Conservation (phyloP, 2,797 vertebrate genomes). For the Coracias cyanogaster region DNA sequence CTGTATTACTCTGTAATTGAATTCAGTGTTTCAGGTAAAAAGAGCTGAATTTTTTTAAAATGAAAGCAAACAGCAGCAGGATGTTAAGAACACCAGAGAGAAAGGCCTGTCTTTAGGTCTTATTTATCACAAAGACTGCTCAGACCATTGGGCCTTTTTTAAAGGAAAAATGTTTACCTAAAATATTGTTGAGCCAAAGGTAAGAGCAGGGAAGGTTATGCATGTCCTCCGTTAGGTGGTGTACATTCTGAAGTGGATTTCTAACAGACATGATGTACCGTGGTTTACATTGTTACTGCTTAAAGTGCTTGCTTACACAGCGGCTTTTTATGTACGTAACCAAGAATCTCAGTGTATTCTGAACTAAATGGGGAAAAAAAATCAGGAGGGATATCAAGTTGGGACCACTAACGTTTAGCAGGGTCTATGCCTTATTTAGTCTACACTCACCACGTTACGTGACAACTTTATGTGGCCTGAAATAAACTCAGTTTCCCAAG, state of each 20-base stretch:
- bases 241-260: not conserved
- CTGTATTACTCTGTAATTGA: slow-evolving; percentile 90
- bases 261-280: not conserved
- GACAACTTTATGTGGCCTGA: not conserved
- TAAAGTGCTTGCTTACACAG: not conserved
- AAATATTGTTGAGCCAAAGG: not conserved
- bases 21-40: slow-evolving; percentile 61
- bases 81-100: slow-evolving; percentile 16
- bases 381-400: not conserved
- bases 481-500: not conserved
- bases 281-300: not conserved
- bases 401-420: not conserved
- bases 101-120: slow-evolving; percentile 3
- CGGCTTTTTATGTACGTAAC: not conserved
- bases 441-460: not conserved
- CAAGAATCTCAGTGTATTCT: not conserved
- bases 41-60: slow-evolving; percentile 39
- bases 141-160: not conserved
- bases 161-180: slow-evolving; percentile 35
- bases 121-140: slow-evolving; percentile 15
- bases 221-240: not conserved
- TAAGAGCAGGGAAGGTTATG: slow-evolving; percentile 3
- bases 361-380: not conserved
- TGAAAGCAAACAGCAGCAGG: slow-evolving; percentile 35
- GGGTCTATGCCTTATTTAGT: not conserved